Conservation (phyloP, 2,888 invertebrate species). For the Sclerodermus sp. region DNA sequence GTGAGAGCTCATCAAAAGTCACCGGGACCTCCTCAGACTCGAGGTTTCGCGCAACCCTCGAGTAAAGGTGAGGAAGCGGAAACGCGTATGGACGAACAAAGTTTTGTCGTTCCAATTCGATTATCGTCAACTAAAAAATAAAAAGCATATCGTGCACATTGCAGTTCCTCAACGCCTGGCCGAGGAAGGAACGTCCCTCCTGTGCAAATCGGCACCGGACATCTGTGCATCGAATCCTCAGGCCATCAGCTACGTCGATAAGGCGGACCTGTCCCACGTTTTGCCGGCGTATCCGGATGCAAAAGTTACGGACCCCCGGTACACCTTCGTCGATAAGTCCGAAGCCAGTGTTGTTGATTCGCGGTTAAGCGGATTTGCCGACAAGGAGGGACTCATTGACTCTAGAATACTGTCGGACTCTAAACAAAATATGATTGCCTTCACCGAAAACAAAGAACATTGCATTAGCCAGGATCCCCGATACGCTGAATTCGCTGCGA, state of each 20-base stretch:
- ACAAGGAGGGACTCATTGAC: slow-evolving; percentile 53
- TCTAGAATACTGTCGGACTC: slow-evolving; percentile 53
- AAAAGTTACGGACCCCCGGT: slow-evolving; percentile 46
- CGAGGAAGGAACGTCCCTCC: slow-evolving; percentile 52
- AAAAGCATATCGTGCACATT: slow-evolving; percentile 3
- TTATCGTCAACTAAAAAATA: neutral
- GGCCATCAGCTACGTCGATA: slow-evolving; percentile 55
- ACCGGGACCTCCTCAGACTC: slow-evolving; percentile 46
- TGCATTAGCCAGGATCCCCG: slow-evolving; percentile 42
- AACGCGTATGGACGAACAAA: neutral
- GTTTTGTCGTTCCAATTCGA: neutral
- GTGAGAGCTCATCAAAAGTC: slow-evolving; percentile 55
- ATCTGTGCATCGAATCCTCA: slow-evolving; percentile 55
- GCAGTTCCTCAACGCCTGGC: slow-evolving; percentile 44
- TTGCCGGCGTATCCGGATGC: slow-evolving; percentile 49
- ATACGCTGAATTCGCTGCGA: slow-evolving; percentile 39
- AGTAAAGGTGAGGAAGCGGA: slow-evolving; percentile 35
- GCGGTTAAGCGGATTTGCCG: slow-evolving; percentile 50
- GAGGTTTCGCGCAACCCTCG: slow-evolving; percentile 45
- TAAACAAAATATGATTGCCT: slow-evolving; percentile 52
- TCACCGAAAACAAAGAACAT: slow-evolving; percentile 50
- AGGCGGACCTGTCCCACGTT: slow-evolving; percentile 52
- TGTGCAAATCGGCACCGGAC: slow-evolving; percentile 54
- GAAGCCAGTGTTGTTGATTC: slow-evolving; percentile 50
- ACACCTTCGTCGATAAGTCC: slow-evolving; percentile 44